Percentiles rank a stretch among this genome's conserved stretches.
These are phyloP conservation scores for Dromiciops gliroides DNA, from an alignment of 2,113 vertebrate genomes.

Conservation along the genomic window DNA sequence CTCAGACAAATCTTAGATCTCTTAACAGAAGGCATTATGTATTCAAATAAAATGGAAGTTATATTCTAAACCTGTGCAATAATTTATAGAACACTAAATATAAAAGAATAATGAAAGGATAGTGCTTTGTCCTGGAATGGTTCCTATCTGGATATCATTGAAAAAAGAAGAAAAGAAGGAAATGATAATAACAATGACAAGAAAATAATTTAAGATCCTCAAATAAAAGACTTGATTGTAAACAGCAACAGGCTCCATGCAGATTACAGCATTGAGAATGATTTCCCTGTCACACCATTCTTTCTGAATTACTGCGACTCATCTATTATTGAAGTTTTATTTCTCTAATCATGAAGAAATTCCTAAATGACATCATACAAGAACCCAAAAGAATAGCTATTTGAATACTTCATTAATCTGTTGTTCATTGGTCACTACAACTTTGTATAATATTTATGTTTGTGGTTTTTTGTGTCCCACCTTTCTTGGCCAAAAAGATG, in stretches of 20 bases:
- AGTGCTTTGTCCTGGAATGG: not conserved
- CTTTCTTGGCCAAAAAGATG: not conserved
- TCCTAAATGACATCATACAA: not conserved
- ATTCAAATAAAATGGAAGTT: not conserved
- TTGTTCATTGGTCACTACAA: not conserved
- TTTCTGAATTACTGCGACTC: not conserved
- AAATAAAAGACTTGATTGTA: not conserved
- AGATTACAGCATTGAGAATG: not conserved
- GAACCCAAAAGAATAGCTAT: not conserved
- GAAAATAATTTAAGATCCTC: not conserved
- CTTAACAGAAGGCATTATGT: not conserved
- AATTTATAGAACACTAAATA: not conserved
- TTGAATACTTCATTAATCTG: not conserved
- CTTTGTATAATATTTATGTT: not conserved
- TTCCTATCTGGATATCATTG: not conserved
- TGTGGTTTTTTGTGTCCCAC: not conserved
- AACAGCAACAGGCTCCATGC: not conserved
- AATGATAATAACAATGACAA: not conserved
- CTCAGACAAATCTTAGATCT: not conserved
- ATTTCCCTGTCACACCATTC: not conserved
- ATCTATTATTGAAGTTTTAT: not conserved
- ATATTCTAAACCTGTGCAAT: not conserved
- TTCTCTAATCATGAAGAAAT: not conserved
- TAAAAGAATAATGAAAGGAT: not conserved
- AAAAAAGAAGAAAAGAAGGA: not conserved